A percentile compares a stretch with the other conserved stretches of the same genome.
These are phyloP conservation scores for Naja naja DNA, from an alignment of 2,113 vertebrate species.

Conservation along the genomic window DNA sequence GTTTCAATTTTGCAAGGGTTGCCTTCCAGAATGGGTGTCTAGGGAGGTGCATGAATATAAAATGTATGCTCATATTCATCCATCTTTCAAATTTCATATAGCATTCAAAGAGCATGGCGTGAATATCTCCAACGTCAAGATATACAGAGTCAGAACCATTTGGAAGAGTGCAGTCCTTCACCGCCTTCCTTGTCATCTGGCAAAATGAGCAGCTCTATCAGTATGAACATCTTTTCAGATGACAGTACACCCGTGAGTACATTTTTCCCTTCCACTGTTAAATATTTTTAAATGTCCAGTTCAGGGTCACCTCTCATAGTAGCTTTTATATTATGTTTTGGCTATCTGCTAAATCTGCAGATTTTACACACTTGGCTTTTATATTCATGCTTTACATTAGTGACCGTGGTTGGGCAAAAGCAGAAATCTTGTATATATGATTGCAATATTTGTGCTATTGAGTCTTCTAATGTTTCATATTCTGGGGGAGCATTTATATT, in stretches of 20 bases:
- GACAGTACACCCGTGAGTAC: slow-evolving; percentile 91
- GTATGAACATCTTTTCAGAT: slow-evolving; percentile 90
- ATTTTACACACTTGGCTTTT: neutral
- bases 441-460: neutral
- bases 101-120: slow-evolving; percentile 89
- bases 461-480: neutral
- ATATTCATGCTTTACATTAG: neutral
- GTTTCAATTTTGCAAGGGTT: neutral
- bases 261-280: too few relatives aligned
- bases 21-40: neutral
- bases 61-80: neutral
- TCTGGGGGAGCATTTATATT: neutral
- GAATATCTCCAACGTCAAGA: slow-evolving; percentile 84
- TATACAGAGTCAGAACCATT: slow-evolving; percentile 54
- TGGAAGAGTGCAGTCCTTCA: slow-evolving; percentile 84
- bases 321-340: neutral
- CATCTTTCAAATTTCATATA: slow-evolving; percentile 38
- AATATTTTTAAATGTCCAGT: neutral
- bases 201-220: slow-evolving; percentile 92
- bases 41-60: neutral
- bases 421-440: neutral
- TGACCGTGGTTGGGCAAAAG: neutral
- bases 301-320: neutral
- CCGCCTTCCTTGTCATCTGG: slow-evolving; percentile 82
- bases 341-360: neutral